Evolutionary conservation across 2,888 invertebrate genomes (phyloP).

Genomic region (Scaptodrosophila latifasciaeformis): DNA sequence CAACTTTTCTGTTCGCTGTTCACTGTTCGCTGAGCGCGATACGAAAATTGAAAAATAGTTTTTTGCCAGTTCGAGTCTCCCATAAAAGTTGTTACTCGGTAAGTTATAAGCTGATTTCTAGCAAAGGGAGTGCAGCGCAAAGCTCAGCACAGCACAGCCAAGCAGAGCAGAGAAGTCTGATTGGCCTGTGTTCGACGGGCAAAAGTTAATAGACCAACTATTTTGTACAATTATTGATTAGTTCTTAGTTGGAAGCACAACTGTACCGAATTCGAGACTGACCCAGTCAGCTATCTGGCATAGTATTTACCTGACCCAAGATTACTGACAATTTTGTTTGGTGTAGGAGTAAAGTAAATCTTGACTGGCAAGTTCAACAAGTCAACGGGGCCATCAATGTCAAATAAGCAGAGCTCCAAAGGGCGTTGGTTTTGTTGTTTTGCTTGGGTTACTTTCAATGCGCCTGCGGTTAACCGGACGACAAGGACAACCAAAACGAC

Average conservation of each 20-base stretch:
- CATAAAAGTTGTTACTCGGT: slow-evolving; percentile 26
- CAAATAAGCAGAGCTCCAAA: slow-evolving; percentile 18
- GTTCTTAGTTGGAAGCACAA: no score
- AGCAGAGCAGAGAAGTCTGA: no score
- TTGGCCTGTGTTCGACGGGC: no score
- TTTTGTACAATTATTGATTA: slow-evolving; percentile 14
- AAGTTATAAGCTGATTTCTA: no score
- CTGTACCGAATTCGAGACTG: no score
- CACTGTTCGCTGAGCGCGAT: no score
- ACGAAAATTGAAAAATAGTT: slow-evolving; percentile 58
- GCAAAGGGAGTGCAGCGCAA: no score
- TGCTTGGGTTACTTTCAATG: slow-evolving; percentile 8
- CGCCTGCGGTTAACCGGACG: slow-evolving; percentile 34
- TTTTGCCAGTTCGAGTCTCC: slow-evolving; percentile 12
- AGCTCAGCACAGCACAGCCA: not conserved
- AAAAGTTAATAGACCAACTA: slow-evolving; percentile 18
- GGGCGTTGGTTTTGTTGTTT: no score
- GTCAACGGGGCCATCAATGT: slow-evolving; percentile 44
- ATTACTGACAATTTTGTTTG: not conserved
- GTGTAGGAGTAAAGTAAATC: no score
- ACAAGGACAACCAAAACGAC: slow-evolving; percentile 24
- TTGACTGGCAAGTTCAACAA: slow-evolving; percentile 27
- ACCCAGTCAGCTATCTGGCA: no score
- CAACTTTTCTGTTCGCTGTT: no score
- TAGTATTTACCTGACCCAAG: no score